Conservation (phyloP, 2,113 vertebrate species). For the Melanotaenia duboulayi region DNA sequence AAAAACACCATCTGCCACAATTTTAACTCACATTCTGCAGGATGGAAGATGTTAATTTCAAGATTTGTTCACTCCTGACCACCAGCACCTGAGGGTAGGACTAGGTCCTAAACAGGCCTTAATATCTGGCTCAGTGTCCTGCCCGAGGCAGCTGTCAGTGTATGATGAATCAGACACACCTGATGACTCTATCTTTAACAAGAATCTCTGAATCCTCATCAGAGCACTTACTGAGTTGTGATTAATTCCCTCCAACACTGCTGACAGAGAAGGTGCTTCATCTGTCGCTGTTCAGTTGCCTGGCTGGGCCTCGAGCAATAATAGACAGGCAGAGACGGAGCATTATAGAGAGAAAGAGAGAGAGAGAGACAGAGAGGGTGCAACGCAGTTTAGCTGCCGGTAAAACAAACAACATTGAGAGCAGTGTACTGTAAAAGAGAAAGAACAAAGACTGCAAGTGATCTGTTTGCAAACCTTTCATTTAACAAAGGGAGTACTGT, state of each 20-base stretch:
- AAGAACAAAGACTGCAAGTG: conserved; percentile 67
- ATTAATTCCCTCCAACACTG: conserved; percentile 90
- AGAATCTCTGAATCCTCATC: conserved; percentile 95
- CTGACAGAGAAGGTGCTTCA: conserved; percentile 92
- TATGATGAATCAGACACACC: conserved; percentile 89
- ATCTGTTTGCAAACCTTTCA: conserved; percentile 74
- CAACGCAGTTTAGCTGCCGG: conserved; percentile 76
- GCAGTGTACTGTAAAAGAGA: conserved; percentile 62
- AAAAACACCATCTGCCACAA: conserved; percentile 12
- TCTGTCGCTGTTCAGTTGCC: conserved; percentile 85
- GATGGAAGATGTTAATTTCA: conserved; percentile 31
- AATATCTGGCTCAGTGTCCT: conserved; percentile 81
- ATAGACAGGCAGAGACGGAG: conserved; percentile 69
- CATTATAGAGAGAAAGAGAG: conserved; percentile 60
- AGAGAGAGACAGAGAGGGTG: conserved; percentile 62
- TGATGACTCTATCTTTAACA: conserved; percentile 93
- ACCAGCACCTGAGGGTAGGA: conserved; percentile 61
- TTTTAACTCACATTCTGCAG: conserved; percentile 19
- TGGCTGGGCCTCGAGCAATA: conserved; percentile 84
- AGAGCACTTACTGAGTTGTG: conserved; percentile 92
- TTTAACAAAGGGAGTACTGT: conserved; percentile 75
- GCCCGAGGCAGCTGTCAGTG: conserved; percentile 88
- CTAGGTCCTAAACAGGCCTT: conserved; percentile 74
- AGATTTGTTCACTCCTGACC: conserved; percentile 58
- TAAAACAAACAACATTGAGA: conserved; percentile 86